Evolutionary conservation across 1,140 invertebrate species (phyloP).

Genomic region (Zaprionus nigranus): DNA sequence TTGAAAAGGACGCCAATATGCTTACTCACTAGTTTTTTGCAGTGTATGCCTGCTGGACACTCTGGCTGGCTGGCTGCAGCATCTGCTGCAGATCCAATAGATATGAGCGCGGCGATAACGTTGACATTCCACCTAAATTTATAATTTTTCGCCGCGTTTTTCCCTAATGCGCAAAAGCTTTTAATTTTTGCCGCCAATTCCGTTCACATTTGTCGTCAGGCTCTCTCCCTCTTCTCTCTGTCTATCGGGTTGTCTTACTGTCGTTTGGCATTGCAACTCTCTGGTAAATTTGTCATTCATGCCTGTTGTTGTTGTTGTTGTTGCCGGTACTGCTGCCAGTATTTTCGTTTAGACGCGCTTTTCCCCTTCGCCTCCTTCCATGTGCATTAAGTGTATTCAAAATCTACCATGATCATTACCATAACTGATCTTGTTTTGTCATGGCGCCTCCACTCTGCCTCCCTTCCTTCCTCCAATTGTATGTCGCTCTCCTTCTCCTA

Average conservation of each 20-base stretch:
- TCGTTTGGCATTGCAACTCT: constrained; percentile 20
- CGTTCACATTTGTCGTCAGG: constrained; percentile 46
- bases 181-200: constrained; percentile 80
- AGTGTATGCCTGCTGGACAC: constrained; percentile 12
- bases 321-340: neutral
- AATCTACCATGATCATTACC: constrained; percentile 76
- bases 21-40: neutral
- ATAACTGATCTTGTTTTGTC: constrained; percentile 80
- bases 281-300: constrained; percentile 27
- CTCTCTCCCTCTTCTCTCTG: neutral
- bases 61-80: constrained; percentile 1
- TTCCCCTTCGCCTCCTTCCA: constrained; percentile 22
- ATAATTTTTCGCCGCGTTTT: constrained; percentile 78
- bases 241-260: constrained; percentile 15
- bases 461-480: neutral
- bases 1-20: neutral
- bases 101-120: constrained; percentile 78
- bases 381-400: constrained; percentile 50
- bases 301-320: constrained; percentile 1
- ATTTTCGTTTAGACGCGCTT: constrained; percentile 2
- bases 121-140: constrained; percentile 83
- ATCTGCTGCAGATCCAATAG: constrained; percentile 64
- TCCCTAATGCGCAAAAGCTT: constrained; percentile 75
- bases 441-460: constrained; percentile 49
- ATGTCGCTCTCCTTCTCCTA: constrained; percentile 22